A percentile compares a stretch with the other conserved stretches of the same genome.
These are phyloP conservation scores for Formica exsecta DNA, from an alignment of 1,140 invertebrate species.

Conservation along the genomic window DNA sequence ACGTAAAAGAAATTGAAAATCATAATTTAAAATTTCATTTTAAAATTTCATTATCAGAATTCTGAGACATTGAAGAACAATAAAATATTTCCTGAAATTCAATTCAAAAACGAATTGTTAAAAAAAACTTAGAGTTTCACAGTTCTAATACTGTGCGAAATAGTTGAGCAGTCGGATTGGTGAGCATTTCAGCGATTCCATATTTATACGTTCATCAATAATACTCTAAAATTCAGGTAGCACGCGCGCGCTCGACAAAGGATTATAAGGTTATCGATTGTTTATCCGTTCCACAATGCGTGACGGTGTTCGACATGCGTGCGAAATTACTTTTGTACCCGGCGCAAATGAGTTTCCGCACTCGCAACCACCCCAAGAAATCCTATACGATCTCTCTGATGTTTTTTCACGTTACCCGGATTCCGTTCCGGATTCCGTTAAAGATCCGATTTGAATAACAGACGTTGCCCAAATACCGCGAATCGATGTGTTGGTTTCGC, in stretches of 20 bases:
- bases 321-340: constrained; percentile 51
- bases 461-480: constrained; percentile 1
- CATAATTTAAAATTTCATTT: neutral
- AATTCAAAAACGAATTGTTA: neutral
- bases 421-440: constrained; percentile 31
- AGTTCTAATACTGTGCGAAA: neutral
- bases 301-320: neutral
- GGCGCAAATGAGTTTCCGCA: neutral
- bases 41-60: neutral
- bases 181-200: neutral
- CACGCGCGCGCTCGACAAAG: neutral
- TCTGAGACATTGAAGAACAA: neutral
- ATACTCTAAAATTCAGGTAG: constrained; percentile 11
- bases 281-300: constrained; percentile 1
- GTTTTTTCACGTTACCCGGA: constrained; percentile 29
- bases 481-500: constrained; percentile 7
- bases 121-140: neutral
- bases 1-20: neutral
- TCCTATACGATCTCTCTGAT: neutral
- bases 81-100: neutral
- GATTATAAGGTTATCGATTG: constrained; percentile 45
- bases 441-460: constrained; percentile 33
- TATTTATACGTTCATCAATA: constrained; percentile 36
- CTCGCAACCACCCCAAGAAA: constrained; percentile 6
- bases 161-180: neutral